Base-by-base conservation (phyloP, 2,888 invertebrate species). In the Minunthozetes semirufus region DNA sequence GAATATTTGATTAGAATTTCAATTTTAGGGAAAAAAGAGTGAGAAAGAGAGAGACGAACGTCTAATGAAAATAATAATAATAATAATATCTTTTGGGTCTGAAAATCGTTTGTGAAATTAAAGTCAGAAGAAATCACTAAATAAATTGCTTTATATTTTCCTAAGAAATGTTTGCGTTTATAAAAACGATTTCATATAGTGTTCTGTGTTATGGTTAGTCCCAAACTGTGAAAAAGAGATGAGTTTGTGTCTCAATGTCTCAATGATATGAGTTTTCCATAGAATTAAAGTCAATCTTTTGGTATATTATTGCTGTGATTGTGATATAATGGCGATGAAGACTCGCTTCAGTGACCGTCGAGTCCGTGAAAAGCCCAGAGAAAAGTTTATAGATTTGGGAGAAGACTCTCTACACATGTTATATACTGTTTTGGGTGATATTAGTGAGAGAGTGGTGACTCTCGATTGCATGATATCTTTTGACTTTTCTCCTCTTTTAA, bases 311-410 rank as follows among this genome's bases (percentile, higher is more conserved):
- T 29, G 38, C 27, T 22, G 22, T 33, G 63, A 63, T 63, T 63
- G 63, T 63, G 63, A 63, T 63, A 63, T 68, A 42, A 42, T 68
- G 19, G 68, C 46, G 68, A 68, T 68, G 46, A 68, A 42, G 68
- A 42, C 22, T 42, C 68, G 68, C 68, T 22, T 68, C 68, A 68
- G 42, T 68, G 68, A 68, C 2, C 22, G 68, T 68, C 63, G 46
- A 22, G 68, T 66, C 66, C 66, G 38, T 66, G 66, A 66, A 66
- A 46, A 33, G 27, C 29, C 13, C 33, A 59, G 15, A 6, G 13
- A 68, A 68, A 29, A 17, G 6, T 68, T 68, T 68, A 46, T 2
- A 33, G 22, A 61, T 29, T 15, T 17, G 11, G 61, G n/a, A 17
- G 33, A 29, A 6, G 27, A 59, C 5, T 19, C 19, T 33, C 61